These are phyloP conservation scores for Campoplex capitator DNA, from an alignment of 2,888 invertebrate genomes.

Conservation along the genomic window DNA sequence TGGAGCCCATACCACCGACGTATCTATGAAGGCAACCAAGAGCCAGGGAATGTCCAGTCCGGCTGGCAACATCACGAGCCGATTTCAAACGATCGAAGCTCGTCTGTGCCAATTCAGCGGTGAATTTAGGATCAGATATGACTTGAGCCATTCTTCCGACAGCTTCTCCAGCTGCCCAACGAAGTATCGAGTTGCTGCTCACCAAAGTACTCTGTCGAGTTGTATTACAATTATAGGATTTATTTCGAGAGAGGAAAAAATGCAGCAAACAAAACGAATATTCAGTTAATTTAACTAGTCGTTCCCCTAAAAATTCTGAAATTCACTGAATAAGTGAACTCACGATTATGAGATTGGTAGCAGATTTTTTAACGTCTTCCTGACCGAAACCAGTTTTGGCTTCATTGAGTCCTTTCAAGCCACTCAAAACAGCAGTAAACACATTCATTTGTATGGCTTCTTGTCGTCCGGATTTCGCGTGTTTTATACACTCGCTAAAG, in stretches of 20 bases:
- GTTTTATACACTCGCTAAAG: slow-evolving; percentile 97
- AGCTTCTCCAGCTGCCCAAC: slow-evolving; percentile 98
- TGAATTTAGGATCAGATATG: slow-evolving; percentile 93
- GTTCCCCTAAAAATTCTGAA: neutral
- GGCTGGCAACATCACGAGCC: slow-evolving; percentile 93
- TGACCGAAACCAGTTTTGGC: slow-evolving; percentile 94
- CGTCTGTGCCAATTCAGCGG: slow-evolving; percentile 94
- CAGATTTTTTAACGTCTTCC: slow-evolving; percentile 95
- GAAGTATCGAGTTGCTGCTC: slow-evolving; percentile 91
- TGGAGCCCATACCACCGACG: slow-evolving; percentile 97
- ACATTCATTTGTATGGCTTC: slow-evolving; percentile 99
- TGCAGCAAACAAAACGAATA: neutral
- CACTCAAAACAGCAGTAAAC: slow-evolving; percentile 96
- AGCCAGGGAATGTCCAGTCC: slow-evolving; percentile 95
- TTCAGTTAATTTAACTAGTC: neutral
- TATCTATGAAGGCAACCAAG: slow-evolving; percentile 98
- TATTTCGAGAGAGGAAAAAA: neutral
- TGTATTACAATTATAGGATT: neutral
- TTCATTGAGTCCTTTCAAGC: slow-evolving; percentile 94
- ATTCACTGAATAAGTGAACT: slow-evolving; percentile 58
- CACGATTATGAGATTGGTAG: slow-evolving; percentile 92
- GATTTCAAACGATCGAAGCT: slow-evolving; percentile 95
- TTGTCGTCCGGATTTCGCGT: slow-evolving; percentile 96
- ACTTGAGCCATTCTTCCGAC: slow-evolving; percentile 97
- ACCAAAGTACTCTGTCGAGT: slow-evolving; percentile 88